phyloP scores from a whole-genome alignment of 2,797 vertebrate genomes.

The Gymnothorax javanicus region DNA sequence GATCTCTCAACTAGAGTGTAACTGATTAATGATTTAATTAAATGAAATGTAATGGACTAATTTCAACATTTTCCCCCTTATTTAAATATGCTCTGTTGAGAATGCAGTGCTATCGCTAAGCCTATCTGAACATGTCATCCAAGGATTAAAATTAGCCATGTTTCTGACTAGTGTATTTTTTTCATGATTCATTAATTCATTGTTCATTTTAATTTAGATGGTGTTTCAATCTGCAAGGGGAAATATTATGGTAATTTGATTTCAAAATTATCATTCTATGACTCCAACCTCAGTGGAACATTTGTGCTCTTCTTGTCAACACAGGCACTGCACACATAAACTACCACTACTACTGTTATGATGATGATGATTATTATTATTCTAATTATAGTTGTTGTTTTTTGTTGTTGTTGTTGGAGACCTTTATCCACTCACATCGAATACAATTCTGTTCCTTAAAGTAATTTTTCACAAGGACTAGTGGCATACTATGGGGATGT shows the following conservation, averaged over 20 bases:
- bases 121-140: neutral
- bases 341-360: neutral
- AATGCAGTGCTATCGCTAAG: neutral
- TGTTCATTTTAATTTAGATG: constrained; percentile 8
- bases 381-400: neutral
- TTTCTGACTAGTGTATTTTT: neutral
- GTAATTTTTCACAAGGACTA: neutral
- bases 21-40: constrained; percentile 16
- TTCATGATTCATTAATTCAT: neutral
- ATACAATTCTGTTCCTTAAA: neutral
- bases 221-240: neutral
- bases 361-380: neutral
- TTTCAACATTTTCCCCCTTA: neutral
- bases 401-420: neutral
- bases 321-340: neutral
- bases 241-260: constrained; percentile 3
- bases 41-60: neutral
- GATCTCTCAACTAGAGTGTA: constrained; percentile 2
- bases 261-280: constrained; percentile 1
- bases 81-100: neutral
- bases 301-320: neutral
- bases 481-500: neutral
- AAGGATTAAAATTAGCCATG: constrained; percentile 1
- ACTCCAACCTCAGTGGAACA: neutral
- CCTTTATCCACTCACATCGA: neutral